Evolutionary conservation across 1,140 invertebrate species (phyloP), one percentile per base, ranked within the genome.

Genomic region (Macrocentrus cingulum): DNA sequence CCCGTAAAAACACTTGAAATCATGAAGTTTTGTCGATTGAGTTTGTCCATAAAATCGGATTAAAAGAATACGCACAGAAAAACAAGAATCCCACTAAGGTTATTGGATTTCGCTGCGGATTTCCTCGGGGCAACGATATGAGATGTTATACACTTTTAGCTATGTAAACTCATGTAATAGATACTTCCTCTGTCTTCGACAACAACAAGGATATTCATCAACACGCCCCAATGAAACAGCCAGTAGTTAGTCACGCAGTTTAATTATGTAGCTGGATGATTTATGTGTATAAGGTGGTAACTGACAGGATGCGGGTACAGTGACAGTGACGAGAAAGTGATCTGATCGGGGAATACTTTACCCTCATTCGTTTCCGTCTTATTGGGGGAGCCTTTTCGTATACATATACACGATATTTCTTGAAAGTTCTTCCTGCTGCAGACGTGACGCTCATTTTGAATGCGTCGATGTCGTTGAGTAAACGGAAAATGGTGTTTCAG

Each of bases 201-300:
- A 20, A 36, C 20, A 60, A 59, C 56, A 59, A 36, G 49, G 41
- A 60, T 45, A 60, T 60, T 54, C 49, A 60, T 60, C 58, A 60
- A 51, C 44, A 60, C 41, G 13, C 11, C n/a, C 42, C 32, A 44
- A 59, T 59, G 52, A 59, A 54, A 60, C 49, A 60, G 45, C 54
- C 55, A 54, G 49, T 54, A 22, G 50, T 11, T 23, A 20, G 51
- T 41, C 25, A 54, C 51, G 55, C 51, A 36, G 49, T 55, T 60
- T 55, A 60, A 60, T 60, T 60, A 60, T 60, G 49, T 49, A 51
- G 37, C 36, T 20, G 42, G 18, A 32, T 60, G 51, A 60, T 55
- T 32, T 60, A 60, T 60, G 51, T 54, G n/a, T 48, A 11, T 60
- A 29, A 55, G 19, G 25, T 55, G 32, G 18, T 19, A 23, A 6